phyloP scores from a whole-genome alignment of 2,113 vertebrate species.

The Xenopus borealis region DNA sequence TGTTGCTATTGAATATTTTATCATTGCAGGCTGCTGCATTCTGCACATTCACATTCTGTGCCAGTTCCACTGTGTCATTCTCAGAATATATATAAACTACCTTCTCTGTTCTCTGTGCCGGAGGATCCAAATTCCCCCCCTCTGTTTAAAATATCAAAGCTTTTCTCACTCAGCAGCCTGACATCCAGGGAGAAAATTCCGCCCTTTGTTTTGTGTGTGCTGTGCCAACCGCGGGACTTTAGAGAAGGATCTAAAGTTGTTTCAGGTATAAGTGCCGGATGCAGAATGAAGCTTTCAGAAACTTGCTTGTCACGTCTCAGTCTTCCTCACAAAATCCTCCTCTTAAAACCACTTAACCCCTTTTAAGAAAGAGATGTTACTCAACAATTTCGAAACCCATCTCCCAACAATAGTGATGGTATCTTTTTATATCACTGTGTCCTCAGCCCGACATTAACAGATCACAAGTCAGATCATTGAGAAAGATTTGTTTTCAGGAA shows the following conservation, averaged over 20 bases:
- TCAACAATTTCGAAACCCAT: no score
- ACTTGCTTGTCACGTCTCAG: neutral
- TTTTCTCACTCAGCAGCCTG: neutral
- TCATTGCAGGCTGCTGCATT: neutral
- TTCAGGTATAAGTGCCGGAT: neutral
- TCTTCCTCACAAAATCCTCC: no score
- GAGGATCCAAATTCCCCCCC: neutral
- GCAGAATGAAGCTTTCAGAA: neutral
- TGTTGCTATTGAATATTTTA: conserved; percentile 7
- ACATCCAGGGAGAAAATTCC: neutral
- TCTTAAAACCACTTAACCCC: neutral
- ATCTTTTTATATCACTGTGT: no score
- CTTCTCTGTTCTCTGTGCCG: neutral
- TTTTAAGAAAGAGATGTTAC: neutral
- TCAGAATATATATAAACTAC: conserved; percentile 1
- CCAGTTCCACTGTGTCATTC: neutral
- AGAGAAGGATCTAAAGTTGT: neutral
- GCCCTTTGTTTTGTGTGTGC: conserved; percentile 1
- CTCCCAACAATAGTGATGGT: no score
- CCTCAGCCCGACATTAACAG: no score
- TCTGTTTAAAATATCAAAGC: conserved; percentile 31
- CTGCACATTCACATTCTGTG: neutral
- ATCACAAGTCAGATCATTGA: no score
- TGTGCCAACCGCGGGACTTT: neutral
- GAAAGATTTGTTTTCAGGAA: no score